Base-by-base conservation (phyloP, 23 tunicate species). In the Halocynthia aurantium region DNA sequence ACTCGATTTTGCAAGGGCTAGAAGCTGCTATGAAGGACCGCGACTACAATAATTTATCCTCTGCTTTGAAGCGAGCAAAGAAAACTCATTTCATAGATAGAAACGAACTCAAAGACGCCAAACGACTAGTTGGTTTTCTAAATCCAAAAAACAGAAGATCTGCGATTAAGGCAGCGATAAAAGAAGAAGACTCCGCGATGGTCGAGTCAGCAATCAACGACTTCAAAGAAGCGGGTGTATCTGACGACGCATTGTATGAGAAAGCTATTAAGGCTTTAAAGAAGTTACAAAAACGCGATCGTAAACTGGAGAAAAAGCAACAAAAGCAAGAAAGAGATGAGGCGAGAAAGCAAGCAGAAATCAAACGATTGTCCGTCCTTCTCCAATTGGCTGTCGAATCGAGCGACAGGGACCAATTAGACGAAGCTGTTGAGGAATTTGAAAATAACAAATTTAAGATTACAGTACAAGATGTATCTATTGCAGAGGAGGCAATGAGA, bases 181-280 rank as follows among this genome's bases (percentile, higher is more conserved):
- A 83, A 53, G 20, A 52, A 20, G 51, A 66, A 22, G 81, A 76
- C 52, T 52, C 68, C 22, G 70, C 55, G 8, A n/a, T n/a, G 75
- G 17, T 83, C 19, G 76, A 66, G 13, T 50, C 76, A 66, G 87
- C 87, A 10, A 53, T 83, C 10, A n/a, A 13, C 5, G 81, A 83
- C 53, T 54, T 65, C 68, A 63, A 76, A 67, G 81, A 66, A 18
- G 87, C 87, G 17, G 68, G 68, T 0, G 81, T 83, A 13, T 67
- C 44, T 7, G 18, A 67, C 22, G 64, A 76, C 54, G 58, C 67
- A 2, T 64, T 74, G 31, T 40, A 74, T 54, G 78, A 74, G 0
- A 52, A 20, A 8, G 78, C 62, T 11, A 18, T 44, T 0, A 8
- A 56, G 18, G 57, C 17, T 9, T 8, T 74, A 8, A 55, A 69